Evolutionary conservation across 2,888 invertebrate species (phyloP), one percentile per base, ranked within the genome.

Genomic region (Podabrus alpinus): DNA sequence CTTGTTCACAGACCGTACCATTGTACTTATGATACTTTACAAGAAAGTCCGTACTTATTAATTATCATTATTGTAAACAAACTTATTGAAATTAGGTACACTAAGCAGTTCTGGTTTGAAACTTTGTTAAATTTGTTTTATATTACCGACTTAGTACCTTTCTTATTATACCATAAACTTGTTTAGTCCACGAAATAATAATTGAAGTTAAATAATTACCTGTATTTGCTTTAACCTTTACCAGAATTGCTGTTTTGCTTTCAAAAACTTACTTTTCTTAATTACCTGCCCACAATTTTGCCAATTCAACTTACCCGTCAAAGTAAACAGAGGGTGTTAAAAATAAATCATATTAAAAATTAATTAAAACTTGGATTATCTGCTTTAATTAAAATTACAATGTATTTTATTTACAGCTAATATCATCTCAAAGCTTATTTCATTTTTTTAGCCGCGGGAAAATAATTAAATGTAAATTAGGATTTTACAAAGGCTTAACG

Each of bases 1-100:
- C 77, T 78, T 69, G 69, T 71, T 77, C 72, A 71, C 69, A 75
- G 73, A 71, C 72, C 74, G 70, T 66, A 45, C 62, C 66, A 72
- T 45, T 45, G 45, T 45, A 45, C 59, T 72, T 69, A 72, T 73
- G 62, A 64, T 29, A 29, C 62, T 64, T 19, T 64, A 64, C 62
- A 64, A 64, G 62, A 64, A 64, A 64, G 62, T 64, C 62, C 62
- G n/a, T 64, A 64, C 62, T 64, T 64, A 64, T 64, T 64, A 64
- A 64, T 64, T 64, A 64, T 64, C 21, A 19, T 64, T 64, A 64
- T 64, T n/a, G 62, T 21, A 21, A 64, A 21, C 68, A 68, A 68
- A 62, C 25, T 70, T 61, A 29, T 29, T 74, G 67, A 45, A 45
- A 45, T 45, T 45, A 45, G 45, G n/a, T 45, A n/a, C 45, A 45